Evolutionary conservation across 2,797 vertebrate species (phyloP).

Genomic region (Oceanodroma leucorhoa): DNA sequence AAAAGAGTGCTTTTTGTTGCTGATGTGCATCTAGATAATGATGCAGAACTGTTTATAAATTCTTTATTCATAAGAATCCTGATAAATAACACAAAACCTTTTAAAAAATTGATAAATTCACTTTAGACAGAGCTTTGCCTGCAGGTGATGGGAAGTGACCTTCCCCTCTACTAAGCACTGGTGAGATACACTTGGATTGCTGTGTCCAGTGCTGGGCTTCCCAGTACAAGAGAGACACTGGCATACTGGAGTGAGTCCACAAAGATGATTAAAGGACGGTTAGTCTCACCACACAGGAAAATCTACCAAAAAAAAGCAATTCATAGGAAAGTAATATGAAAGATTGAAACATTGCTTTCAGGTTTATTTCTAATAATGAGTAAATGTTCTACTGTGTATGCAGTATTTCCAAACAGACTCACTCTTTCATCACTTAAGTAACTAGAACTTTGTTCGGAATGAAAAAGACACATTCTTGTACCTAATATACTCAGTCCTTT

Average conservation of each 20-base stretch:
- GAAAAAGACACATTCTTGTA: background rate
- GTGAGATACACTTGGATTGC: background rate
- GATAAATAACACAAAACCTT: background rate
- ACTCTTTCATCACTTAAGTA: rapidly evolving
- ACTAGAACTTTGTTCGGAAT: background rate
- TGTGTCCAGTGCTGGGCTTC: background rate
- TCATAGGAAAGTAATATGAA: background rate
- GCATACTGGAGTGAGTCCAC: background rate
- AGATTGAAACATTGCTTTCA: background rate
- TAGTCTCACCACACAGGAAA: background rate
- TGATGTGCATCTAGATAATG: background rate
- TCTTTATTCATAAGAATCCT: background rate
- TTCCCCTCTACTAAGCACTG: background rate
- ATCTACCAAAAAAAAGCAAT: background rate
- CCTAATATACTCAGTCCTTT: background rate
- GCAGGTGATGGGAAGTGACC: background rate
- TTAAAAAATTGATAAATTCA: background rate
- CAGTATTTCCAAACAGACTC: background rate
- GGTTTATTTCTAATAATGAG: background rate
- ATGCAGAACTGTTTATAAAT: background rate
- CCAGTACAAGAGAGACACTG: rapidly evolving
- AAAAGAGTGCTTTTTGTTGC: background rate
- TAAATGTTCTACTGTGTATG: background rate
- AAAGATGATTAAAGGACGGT: background rate
- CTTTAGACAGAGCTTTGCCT: background rate